A percentile compares a stretch with the other conserved stretches of the same genome.
Evolutionary conservation across 2,888 invertebrate genomes (phyloP).

Genomic region (Argyra leucocephala): DNA sequence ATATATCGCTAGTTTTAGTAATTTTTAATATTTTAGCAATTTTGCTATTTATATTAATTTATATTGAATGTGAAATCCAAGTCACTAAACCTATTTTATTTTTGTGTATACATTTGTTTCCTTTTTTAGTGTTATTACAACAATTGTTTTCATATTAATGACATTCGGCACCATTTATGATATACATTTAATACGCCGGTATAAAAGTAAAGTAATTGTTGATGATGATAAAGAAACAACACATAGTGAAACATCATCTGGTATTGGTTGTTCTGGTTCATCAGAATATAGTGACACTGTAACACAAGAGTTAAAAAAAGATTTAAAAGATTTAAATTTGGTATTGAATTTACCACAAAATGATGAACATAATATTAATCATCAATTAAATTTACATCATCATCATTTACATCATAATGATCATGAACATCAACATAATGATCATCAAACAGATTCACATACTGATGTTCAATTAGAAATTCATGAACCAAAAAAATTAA

Average conservation of each 20-base stretch:
- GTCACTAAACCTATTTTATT: background rate
- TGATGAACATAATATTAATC: conserved; percentile 26
- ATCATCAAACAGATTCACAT: conserved; percentile 42
- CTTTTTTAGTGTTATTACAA: conserved; percentile 48
- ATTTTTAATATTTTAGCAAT: too few species aligned
- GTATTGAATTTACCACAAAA: conserved; percentile 35
- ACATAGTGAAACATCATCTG: conserved; percentile 42
- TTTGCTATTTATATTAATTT: too few species aligned
- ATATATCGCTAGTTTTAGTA: too few species aligned
- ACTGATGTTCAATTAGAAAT: conserved; percentile 50
- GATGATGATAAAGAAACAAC: conserved; percentile 43
- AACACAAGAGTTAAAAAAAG: conserved; percentile 33
- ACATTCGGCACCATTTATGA: conserved; percentile 63
- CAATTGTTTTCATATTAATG: conserved; percentile 49
- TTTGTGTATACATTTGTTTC: conserved; percentile 14
- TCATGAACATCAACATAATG: conserved; percentile 20
- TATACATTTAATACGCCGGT: conserved; percentile 41
- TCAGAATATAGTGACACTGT: conserved; percentile 43
- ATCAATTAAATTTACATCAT: conserved; percentile 24
- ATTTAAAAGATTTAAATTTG: conserved; percentile 38
- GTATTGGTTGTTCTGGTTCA: conserved; percentile 43
- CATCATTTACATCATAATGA: conserved; percentile 25
- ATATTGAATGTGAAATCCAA: background rate
- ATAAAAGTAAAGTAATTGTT: conserved; percentile 34
- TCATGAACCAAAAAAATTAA: conserved; percentile 45